Evolutionary conservation across 2,113 vertebrate genomes (phyloP), one percentile per base, ranked within the genome.

Genomic region (Thamnophis sirtalis): DNA sequence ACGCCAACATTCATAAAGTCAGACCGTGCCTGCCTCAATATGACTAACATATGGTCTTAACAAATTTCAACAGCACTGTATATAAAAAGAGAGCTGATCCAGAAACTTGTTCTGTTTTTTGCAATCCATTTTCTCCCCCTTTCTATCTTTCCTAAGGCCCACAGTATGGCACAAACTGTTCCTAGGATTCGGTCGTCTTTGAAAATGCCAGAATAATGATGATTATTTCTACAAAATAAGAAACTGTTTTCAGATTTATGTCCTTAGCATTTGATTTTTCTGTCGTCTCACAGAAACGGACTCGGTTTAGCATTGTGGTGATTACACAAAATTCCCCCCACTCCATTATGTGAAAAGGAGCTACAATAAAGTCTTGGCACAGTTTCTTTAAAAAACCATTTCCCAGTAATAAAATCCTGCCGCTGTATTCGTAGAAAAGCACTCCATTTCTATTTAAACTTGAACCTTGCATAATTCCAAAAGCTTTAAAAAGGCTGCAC

Each of bases 31-130:
- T 96, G 84, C 54, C 92, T 95, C 92, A 95, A 92, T 97, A 97
- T 94, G 94, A 96, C 93, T 97, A 97, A 93, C 96, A 97, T 95
- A 97, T 96, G 96, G 94, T 97, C 95, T 97, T 96, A 96, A 94
- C 86, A 95, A 96, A 96, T 97, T 96, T 97, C 93, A 95, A 91
- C 93, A 95, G 93, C 92, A 87, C 55, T 95, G 17, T 93, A 87
- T 91, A 92, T 92, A 92, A 89, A 93, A 95, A 96, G 85, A 90
- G 48, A 96, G 93, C n/a, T 95, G 89, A 89, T 97, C 91, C 93
- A 96, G 95, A 96, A 96, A 95, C 90, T 54, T n/a, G 95, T 95
- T 96, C 93, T 97, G 92, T 93, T 96, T 95, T 94, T 89, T 28
- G 43, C 58, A 85, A 60, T 33, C 48, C 54, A n/a, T 28, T 88